These are phyloP conservation scores for Horisme vitalbata DNA, from an alignment of 2,888 invertebrate genomes.

Conservation along the genomic window DNA sequence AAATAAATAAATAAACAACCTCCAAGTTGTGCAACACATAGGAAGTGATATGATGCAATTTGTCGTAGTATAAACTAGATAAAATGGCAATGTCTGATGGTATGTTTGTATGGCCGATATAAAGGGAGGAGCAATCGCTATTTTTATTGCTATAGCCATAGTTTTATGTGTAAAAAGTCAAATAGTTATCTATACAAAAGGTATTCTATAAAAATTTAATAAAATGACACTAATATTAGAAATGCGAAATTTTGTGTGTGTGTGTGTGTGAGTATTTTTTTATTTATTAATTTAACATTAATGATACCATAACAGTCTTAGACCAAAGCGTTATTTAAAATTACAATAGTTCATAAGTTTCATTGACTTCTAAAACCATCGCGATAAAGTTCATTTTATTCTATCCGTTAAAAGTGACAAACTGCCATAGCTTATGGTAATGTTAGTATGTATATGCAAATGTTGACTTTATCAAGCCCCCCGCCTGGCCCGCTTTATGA, in stretches of 20 bases:
- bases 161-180: neutral
- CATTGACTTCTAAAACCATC: too few relatives aligned
- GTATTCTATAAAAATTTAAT: neutral
- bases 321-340: too few relatives aligned
- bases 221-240: too few relatives aligned
- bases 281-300: too few relatives aligned
- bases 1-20: too few relatives aligned
- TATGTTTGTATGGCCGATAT: slow-evolving; percentile 18
- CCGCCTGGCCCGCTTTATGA: slow-evolving; percentile 38
- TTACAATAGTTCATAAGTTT: too few relatives aligned
- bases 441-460: slow-evolving; percentile 33
- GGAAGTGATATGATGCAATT: slow-evolving; percentile 21
- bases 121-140: slow-evolving; percentile 14
- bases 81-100: slow-evolving; percentile 17
- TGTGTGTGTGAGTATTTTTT: too few relatives aligned
- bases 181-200: neutral
- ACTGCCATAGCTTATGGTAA: too few relatives aligned
- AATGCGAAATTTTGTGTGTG: too few relatives aligned
- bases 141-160: slow-evolving; percentile 13
- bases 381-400: too few relatives aligned
- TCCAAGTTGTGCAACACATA: neutral
- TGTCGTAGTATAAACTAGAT: slow-evolving; percentile 26
- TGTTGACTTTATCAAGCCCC: slow-evolving; percentile 36
- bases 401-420: too few relatives aligned
- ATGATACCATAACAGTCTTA: too few relatives aligned